Evolutionary conservation across 2,888 invertebrate species (phyloP), one percentile per base, ranked within the genome.

Genomic region (Pollenia amentaria): DNA sequence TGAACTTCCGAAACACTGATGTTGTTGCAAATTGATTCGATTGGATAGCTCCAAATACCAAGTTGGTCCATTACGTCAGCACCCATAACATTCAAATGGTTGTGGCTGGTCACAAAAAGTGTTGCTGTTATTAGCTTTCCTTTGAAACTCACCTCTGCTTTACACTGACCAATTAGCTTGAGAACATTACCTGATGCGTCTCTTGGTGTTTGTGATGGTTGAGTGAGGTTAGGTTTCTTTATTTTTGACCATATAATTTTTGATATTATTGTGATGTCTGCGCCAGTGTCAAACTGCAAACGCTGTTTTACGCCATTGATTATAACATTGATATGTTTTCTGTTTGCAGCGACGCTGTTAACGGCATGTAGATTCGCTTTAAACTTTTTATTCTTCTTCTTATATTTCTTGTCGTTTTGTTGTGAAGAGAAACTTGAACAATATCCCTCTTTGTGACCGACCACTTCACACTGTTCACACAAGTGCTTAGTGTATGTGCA

Each of bases 391-490:
- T 16, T 64, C 18, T 42, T 40, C 42, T 42, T 73, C 12, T 57
- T 29, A 29, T 29, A 29, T 29, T 29, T 29, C 6, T 29, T 29
- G 3, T 6, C 29, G 29, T 29, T 29, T 29, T 29, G 29, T 29
- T 29, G 29, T 29, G 29, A 76, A 21, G 42, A 62, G 48, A 75
- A 76, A 65, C 69, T 65, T 38, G 75, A 38, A 72, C 84, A 85
- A 76, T 83, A 85, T 2, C 77, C 85, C 16, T 76, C 83, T 79
- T 85, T 88, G 38, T 88, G 85, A 1, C 79, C 80, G 11, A 29
- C 29, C 29, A 29, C 29, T 29, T 51, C 51, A 51, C 83, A 79
- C 11, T 87, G 78, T 51, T 42, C 77, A 46, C 79, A 83, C 21
- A 60, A 55, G 38, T 85, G 85, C 8, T 84, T 70, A 12, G 53